Percentiles rank a stretch among this genome's conserved stretches.
These are phyloP conservation scores for Scomber colias DNA, from an alignment of 2,113 vertebrate species.

Conservation along the genomic window DNA sequence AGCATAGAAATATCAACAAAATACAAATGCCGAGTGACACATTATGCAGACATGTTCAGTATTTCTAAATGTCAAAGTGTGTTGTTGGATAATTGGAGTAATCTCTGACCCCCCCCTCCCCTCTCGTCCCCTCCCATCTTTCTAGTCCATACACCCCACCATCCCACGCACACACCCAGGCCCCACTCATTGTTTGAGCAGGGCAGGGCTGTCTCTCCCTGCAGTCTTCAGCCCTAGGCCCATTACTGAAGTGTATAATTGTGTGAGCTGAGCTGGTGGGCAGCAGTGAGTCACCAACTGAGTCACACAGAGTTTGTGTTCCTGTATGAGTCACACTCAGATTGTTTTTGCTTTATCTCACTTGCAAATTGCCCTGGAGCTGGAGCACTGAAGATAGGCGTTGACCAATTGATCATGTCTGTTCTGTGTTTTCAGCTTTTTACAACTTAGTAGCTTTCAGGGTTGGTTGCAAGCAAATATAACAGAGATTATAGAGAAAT, in stretches of 20 bases:
- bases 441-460: not conserved
- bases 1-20: not conserved
- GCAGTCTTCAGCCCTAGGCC: conserved; percentile 64
- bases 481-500: too few relatives aligned
- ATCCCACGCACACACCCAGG: conserved; percentile 46
- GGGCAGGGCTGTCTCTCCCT: conserved; percentile 73
- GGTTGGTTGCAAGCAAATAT: conserved; percentile 14
- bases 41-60: conserved; percentile 35
- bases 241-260: conserved; percentile 63
- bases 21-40: conserved; percentile 14
- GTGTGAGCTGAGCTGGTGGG: conserved; percentile 79
- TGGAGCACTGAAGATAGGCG: conserved; percentile 41
- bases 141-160: conserved; percentile 13
- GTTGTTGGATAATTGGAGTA: conserved; percentile 55
- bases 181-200: conserved; percentile 60
- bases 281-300: conserved; percentile 82
- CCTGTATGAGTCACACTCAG: conserved; percentile 82
- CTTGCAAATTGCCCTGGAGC: conserved; percentile 58
- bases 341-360: conserved; percentile 86
- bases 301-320: conserved; percentile 84
- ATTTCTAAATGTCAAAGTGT: conserved; percentile 74
- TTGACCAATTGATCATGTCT: conserved; percentile 49
- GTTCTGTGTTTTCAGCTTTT: conserved; percentile 9
- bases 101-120: conserved; percentile 45
- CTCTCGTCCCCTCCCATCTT: not conserved